Evolutionary conservation across 1,140 invertebrate genomes (phyloP), one percentile per base, ranked within the genome.

Genomic region (Temnothorax longispinosus): DNA sequence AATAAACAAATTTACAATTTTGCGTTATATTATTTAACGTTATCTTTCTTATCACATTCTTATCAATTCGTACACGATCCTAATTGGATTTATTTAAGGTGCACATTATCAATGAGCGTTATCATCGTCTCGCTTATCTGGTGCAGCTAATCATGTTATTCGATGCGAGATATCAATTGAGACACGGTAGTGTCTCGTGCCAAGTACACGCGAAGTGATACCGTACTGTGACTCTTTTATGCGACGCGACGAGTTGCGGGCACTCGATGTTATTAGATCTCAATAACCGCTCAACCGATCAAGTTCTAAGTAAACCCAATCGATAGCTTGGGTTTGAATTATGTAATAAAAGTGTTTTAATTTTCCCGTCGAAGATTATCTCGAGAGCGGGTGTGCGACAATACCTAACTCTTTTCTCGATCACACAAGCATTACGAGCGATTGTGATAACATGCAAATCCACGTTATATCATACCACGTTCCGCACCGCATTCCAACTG

Each of bases 391-490:
- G 7, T 47, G 27, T 21, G 15, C 0, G 38, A 69, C 13, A 69
- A 50, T 50, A 6, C 21, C 41, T 0, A 2, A 65, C 3, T 44
- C 27, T 32, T 65, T 65, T 21, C 18, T 35, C n/a, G 27, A 13
- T 8, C 38, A 27, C 15, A 50, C 41, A 15, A 0, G 21, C 44
- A 64, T 67, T n/a, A 72, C 7, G 13, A 41, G 8, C 18, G n/a
- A n/a, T 6, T n/a, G 38, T 71, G n/a, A 72, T 74, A n/a, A 52
- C 41, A 47, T 72, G 38, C 27, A 56, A 71, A 84, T 74, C 27
- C 18, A 13, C 21, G 35, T 56, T 44, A 77, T 38, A 58, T 74
- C 54, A 10, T 2, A 18, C 11, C 27, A 35, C 41, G 32, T 60
- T 60, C 18, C 65, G 65, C 21, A 27, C 8, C 67, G 27, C 56